Conservation (phyloP, 2,113 vertebrate species). For the Otis tarda region DNA sequence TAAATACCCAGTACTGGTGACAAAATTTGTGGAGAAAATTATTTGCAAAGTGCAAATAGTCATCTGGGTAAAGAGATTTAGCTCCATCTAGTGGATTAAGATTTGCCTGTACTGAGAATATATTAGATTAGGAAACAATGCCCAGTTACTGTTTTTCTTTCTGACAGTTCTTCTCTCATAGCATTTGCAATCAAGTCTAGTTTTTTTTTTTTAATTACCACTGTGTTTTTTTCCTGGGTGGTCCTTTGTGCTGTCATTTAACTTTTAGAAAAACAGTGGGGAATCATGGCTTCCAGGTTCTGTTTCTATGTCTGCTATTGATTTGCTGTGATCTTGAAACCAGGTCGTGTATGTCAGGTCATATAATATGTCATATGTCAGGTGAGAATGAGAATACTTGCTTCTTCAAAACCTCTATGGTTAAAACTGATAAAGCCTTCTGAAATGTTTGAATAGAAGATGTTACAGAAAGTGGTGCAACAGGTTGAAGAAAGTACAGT, state of each 20-base stretch:
- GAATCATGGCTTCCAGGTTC: neutral
- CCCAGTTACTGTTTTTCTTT: neutral
- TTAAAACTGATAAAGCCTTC: neutral
- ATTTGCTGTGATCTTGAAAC: neutral
- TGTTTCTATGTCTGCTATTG: neutral
- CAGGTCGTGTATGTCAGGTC: neutral
- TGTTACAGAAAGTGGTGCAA: neutral
- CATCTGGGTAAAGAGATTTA: conserved; percentile 5
- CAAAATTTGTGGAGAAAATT: neutral
- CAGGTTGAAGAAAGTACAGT: neutral
- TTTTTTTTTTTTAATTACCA: neutral
- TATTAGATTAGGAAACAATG: neutral
- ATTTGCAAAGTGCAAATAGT: neutral
- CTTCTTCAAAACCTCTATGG: neutral
- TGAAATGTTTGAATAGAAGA: neutral
- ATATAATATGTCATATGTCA: neutral
- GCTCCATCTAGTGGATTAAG: conserved; percentile 69
- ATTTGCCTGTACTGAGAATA: neutral
- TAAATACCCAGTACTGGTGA: neutral
- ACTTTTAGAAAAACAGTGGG: neutral
- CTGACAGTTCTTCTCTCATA: neutral
- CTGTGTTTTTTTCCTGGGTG: neutral
- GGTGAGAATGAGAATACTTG: neutral
- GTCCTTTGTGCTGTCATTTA: neutral
- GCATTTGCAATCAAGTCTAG: neutral